phyloP scores from a whole-genome alignment of 2,797 vertebrate species.

The Microchirus variegatus region DNA sequence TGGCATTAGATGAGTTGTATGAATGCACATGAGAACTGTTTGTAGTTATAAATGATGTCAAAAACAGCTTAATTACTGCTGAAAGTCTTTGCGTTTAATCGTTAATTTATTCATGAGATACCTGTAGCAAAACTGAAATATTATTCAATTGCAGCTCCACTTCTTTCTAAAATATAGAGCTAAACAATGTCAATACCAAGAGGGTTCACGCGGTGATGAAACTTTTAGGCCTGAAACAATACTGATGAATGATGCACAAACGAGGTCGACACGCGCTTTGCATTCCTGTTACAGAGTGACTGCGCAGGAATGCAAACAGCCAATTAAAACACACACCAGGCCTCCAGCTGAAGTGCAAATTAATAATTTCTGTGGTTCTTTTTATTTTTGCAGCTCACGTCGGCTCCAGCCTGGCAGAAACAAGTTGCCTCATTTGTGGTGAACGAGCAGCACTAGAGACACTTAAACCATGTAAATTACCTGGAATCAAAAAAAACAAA shows the following conservation, averaged over 20 bases:
- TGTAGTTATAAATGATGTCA: too few relatives aligned
- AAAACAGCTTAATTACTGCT: background rate
- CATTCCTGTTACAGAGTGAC: slow-evolving; percentile 40
- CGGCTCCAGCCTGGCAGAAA: slow-evolving; percentile 38
- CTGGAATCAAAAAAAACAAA: slow-evolving; percentile 37
- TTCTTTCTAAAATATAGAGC: background rate
- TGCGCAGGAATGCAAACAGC: slow-evolving; percentile 47
- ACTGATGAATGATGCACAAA: slow-evolving; percentile 6
- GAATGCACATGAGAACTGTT: too few relatives aligned
- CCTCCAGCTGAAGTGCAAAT: slow-evolving; percentile 40
- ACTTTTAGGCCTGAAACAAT: slow-evolving; percentile 1
- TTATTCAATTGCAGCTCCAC: background rate
- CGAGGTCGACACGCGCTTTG: slow-evolving; percentile 18
- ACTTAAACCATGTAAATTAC: slow-evolving; percentile 28
- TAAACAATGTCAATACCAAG: background rate
- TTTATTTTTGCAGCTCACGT: slow-evolving; percentile 30
- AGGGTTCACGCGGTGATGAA: slow-evolving; percentile 9
- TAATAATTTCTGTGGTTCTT: slow-evolving; percentile 50
- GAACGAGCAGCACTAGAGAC: slow-evolving; percentile 21
- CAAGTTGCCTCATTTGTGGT: slow-evolving; percentile 56
- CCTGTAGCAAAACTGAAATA: background rate
- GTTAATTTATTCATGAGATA: too few relatives aligned
- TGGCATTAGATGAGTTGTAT: too few relatives aligned
- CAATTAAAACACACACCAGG: slow-evolving; percentile 68
- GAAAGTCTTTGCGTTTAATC: too few relatives aligned